A percentile compares a stretch with the other conserved stretches of the same genome.
Conservation (phyloP, 2,888 invertebrate genomes). For the Esperia sulphurella region DNA sequence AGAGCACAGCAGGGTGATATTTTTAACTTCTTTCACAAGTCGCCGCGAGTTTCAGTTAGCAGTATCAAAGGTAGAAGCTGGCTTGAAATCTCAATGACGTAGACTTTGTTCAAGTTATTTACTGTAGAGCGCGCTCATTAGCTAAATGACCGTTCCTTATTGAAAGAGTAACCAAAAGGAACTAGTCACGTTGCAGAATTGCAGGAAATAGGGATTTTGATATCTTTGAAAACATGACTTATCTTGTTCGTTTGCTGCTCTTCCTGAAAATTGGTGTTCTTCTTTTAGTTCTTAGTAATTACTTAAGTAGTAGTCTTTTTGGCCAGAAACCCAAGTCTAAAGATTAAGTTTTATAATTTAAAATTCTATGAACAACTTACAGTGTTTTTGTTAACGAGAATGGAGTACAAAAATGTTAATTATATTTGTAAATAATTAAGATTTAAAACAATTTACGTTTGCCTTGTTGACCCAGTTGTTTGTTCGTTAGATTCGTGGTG, state of each 20-base stretch:
- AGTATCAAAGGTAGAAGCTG: conserved; percentile 55
- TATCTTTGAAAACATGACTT: conserved; percentile 1
- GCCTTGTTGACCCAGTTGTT: no score
- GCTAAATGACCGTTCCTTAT: conserved; percentile 69
- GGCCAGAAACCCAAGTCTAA: no score
- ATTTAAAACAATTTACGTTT: no score
- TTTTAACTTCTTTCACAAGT: conserved; percentile 16
- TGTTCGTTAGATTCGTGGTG: no score
- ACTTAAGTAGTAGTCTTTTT: no score
- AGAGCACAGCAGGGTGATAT: neutral
- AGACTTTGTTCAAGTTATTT: conserved; percentile 70
- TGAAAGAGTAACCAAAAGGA: conserved; percentile 59
- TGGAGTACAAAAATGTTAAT: no score
- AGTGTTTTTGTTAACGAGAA: no score
- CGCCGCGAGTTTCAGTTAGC: conserved; percentile 30
- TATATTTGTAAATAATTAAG: no score
- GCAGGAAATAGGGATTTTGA: conserved; percentile 5
- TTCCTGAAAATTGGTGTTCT: no score
- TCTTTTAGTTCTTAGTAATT: no score
- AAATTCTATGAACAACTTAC: no score
- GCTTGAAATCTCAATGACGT: conserved; percentile 52
- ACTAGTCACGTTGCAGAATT: conserved; percentile 13
- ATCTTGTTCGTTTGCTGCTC: neutral
- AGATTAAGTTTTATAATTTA: no score
- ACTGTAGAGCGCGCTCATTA: conserved; percentile 69